Percentiles rank a stretch among this genome's conserved stretches.
These are phyloP conservation scores for Drosophila sulfurigaster DNA, from an alignment of 1,140 invertebrate species.

Conservation along the genomic window DNA sequence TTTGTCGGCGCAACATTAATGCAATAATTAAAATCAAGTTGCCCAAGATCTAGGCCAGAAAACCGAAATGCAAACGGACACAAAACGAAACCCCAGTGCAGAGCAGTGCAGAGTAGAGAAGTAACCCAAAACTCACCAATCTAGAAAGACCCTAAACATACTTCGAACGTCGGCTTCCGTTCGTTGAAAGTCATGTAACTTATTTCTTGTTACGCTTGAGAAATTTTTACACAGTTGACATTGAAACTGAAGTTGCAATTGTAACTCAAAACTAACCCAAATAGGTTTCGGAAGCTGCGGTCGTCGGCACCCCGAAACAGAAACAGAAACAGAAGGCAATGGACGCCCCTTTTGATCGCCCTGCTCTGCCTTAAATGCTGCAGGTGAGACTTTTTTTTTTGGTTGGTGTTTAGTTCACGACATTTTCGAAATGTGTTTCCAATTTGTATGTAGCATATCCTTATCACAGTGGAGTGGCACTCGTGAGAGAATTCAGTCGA, in stretches of 20 bases:
- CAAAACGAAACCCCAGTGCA: constrained; percentile 11
- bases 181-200: constrained; percentile 80
- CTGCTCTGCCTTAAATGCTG: constrained; percentile 5
- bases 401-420: constrained; percentile 56
- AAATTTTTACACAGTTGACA: constrained; percentile 78
- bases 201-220: constrained; percentile 81
- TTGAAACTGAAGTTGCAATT: constrained; percentile 68
- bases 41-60: constrained; percentile 53
- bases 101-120: constrained; percentile 4
- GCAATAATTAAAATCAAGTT: constrained; percentile 83
- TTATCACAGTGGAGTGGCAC: constrained; percentile 78
- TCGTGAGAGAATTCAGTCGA: constrained; percentile 77
- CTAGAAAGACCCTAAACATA: constrained; percentile 25
- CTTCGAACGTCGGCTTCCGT: constrained; percentile 52
- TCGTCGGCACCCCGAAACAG: constrained; percentile 63
- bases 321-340: background rate
- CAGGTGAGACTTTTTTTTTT: constrained; percentile 55
- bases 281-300: constrained; percentile 81
- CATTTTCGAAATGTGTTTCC: constrained; percentile 78
- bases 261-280: constrained; percentile 80
- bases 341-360: constrained; percentile 44
- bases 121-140: constrained; percentile 28
- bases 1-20: constrained; percentile 79
- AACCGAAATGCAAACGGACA: constrained; percentile 12
- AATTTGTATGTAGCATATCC: constrained; percentile 73